These are phyloP conservation scores for Irena cyanogastra DNA, from an alignment of 2,113 vertebrate species.

Conservation along the genomic window DNA sequence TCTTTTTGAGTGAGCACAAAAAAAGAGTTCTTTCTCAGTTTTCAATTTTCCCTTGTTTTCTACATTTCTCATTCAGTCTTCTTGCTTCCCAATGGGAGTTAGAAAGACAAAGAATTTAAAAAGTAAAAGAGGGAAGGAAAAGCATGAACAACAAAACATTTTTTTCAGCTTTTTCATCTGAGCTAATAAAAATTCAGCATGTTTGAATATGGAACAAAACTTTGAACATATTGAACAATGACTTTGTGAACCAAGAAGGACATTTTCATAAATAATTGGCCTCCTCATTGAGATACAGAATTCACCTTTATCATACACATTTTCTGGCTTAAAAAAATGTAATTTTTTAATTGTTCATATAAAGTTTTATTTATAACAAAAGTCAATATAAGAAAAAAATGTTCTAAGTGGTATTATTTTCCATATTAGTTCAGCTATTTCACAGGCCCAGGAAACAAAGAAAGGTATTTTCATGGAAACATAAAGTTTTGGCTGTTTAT, in stretches of 20 bases:
- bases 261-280: neutral
- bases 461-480: neutral
- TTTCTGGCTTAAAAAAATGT: neutral
- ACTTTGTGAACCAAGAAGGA: neutral
- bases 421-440: neutral
- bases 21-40: neutral
- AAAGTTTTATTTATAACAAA: neutral
- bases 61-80: neutral
- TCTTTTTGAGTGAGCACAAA: neutral
- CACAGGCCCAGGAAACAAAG: neutral
- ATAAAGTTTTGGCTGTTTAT: neutral
- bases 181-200: neutral
- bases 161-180: neutral
- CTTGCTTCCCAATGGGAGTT: neutral
- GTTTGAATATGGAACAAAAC: neutral
- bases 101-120: neutral
- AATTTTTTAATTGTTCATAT: neutral
- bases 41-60: neutral
- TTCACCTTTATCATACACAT: neutral
- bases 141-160: neutral
- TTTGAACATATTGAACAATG: neutral
- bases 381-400: neutral
- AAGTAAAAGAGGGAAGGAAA: neutral
- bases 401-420: neutral
- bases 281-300: neutral